Evolutionary conservation across 1,140 invertebrate genomes (phyloP).

Genomic region (Paraescarpia echinospica): DNA sequence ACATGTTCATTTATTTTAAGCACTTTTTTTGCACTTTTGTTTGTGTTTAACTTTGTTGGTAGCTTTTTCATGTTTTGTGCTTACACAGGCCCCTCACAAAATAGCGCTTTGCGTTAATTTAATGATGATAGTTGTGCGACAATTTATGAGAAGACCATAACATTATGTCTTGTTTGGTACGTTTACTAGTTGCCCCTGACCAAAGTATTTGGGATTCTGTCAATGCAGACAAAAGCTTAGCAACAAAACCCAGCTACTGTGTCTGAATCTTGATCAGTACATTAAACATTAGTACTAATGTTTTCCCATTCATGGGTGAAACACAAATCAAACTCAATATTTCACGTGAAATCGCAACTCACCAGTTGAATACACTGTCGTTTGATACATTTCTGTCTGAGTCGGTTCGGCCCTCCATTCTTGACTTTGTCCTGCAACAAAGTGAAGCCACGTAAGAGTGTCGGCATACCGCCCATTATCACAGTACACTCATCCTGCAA

Average conservation of each 20-base stretch:
- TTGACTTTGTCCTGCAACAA: neutral
- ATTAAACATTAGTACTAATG: neutral
- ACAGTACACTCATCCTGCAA: neutral
- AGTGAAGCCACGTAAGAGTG: neutral
- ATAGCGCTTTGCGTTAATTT: too few relatives aligned
- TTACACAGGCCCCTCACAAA: too few relatives aligned
- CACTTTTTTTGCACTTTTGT: too few relatives aligned
- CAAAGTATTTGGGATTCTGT: neutral
- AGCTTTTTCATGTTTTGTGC: too few relatives aligned
- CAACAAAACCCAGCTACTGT: neutral
- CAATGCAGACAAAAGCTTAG: neutral
- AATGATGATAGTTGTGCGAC: too few relatives aligned
- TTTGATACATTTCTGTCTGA: neutral
- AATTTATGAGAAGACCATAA: too few relatives aligned
- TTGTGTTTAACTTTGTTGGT: too few relatives aligned
- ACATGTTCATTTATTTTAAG: too few relatives aligned
- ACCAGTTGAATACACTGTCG: neutral
- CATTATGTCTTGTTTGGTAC: neutral
- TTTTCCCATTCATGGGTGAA: neutral
- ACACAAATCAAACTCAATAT: neutral
- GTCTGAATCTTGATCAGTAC: neutral
- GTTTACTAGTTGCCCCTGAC: neutral
- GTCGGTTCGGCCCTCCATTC: neutral
- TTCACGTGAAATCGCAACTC: neutral
- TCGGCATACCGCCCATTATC: neutral